Base-by-base conservation (phyloP, 2,113 vertebrate genomes). In the Hemiscyllium ocellatum region DNA sequence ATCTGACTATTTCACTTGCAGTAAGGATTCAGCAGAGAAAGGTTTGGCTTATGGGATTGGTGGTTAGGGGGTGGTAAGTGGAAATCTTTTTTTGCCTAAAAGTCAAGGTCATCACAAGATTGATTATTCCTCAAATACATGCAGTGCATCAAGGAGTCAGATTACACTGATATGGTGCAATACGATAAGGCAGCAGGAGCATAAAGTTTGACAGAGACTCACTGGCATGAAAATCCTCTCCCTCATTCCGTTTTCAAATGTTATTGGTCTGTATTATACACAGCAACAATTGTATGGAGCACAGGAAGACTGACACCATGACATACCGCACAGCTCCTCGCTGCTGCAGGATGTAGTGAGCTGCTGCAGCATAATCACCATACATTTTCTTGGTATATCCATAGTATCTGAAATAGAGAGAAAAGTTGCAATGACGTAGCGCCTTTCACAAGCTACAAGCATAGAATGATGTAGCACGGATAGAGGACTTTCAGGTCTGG, bases 281-380 rank as follows among this genome's bases (percentile, higher is more conserved):
- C 56, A 61, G 8, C 56, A 12, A 61, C 56, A 61, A 61, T 61
- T 61, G 56, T n/a, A 72, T 3, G 17, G 2, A 19, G 15, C 20
- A 37, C 86, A 89, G 12, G 50, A 29, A 89, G 26, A 26, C 33
- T 29, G 3, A 78, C 20, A 56, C 68, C 19, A 7, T 10, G 2
- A 65, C 96, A 69, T 97, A 99, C 98, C 98, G 98, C 96, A 98
- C 97, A 3, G 97, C 96, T 69, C 98, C 98, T 12, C 97, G 97
- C 24, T 97, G 96, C 94, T 96, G 96, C 96, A 98, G 96, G 96
- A 98, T 61, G 95, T 97, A 98, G 96, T 96, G 96, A 0, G 98
- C 98, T 0, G 98, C 96, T 13, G 97, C 97, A 0, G 97, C 3
- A 4, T 98, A 95, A 0, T 96, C 52, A 0, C 98, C 98, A 0